phyloP scores from a whole-genome alignment of 2,888 invertebrate genomes.

The Atrina japonica region DNA sequence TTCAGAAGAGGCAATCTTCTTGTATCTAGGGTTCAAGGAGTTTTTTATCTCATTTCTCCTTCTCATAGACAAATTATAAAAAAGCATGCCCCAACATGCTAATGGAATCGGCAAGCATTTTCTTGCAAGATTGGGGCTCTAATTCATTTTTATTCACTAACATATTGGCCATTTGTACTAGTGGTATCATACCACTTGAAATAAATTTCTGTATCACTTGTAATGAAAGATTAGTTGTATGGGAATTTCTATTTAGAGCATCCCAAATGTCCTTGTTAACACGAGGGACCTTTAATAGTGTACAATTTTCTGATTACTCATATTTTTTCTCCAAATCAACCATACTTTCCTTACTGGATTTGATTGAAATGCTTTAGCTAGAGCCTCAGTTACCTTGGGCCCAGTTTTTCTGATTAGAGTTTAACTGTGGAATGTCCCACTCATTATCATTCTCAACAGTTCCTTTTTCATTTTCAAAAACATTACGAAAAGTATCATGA shows the following conservation, averaged over 20 bases:
- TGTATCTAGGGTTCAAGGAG: background rate
- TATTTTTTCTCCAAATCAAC: slow-evolving; percentile 4
- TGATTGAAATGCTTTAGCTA: slow-evolving; percentile 8
- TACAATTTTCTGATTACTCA: background rate
- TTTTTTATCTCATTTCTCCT: slow-evolving; percentile 3
- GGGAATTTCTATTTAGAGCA: background rate
- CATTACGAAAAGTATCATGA: too few relatives aligned
- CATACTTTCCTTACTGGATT: slow-evolving; percentile 16
- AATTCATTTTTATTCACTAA: slow-evolving; percentile 8
- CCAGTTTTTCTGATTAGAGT: slow-evolving; percentile 5
- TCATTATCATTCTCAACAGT: too few relatives aligned
- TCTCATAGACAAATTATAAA: slow-evolving; percentile 5
- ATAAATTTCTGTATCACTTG: background rate
- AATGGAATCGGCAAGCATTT: background rate
- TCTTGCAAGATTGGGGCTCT: slow-evolving; percentile 1
- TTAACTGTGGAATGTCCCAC: background rate
- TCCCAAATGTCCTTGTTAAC: slow-evolving; percentile 7
- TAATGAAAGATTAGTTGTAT: background rate
- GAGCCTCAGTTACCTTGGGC: background rate
- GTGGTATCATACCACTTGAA: slow-evolving; percentile 7
- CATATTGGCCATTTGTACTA: background rate
- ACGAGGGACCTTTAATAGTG: slow-evolving; percentile 1
- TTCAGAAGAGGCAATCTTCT: background rate
- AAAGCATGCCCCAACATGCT: slow-evolving; percentile 2
- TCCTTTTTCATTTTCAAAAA: too few relatives aligned